Evolutionary conservation across 2,113 vertebrate species (phyloP), one percentile per base, ranked within the genome.

Genomic region (Colossoma macropomum): DNA sequence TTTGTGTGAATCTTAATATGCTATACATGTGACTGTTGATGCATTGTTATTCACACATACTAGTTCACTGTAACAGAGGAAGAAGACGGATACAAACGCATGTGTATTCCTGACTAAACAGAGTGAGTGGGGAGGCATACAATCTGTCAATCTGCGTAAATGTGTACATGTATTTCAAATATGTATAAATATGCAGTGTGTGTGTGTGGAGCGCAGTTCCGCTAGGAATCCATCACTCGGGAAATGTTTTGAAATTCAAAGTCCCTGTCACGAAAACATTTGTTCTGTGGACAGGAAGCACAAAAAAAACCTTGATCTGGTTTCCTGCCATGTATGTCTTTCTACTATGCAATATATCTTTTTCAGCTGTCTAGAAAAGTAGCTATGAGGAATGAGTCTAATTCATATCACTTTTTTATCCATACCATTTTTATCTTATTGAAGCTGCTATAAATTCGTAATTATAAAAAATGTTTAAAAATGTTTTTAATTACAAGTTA

Each of bases 1-100:
- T 59, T 28, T 41, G 68, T 80, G 81, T 62, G 32, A 48, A 81
- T 86, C 75, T 80, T 80, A 80, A 80, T 77, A 84, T 38, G 59
- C 75, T 72, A 21, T 54, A 45, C 52, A 54, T 78, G 41, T 79
- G 30, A 74, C 27, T 82, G 75, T 84, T 65, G 59, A 30, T 68
- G 66, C 70, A 71, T 63, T 85, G 62, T 69, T 75, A 60, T 82
- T 84, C 75, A 75, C 66, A 41, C 52, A 54, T 54, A 30, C 60
- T 65, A 72, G n/a, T 50, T 69, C 30, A 84, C 71, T 52, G 71
- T 38, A 71, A 21, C n/a, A 85, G 78, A 54, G 23, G 50, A 76
- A 19, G 38, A 23, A 8, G 66, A 28, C 28, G 1, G n/a, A 52
- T 52, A 5, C 9, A 52, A 1, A 5, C 16, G 3, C 13, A 25